Evolutionary conservation across 2,113 vertebrate genomes (phyloP).

Genomic region (Corapipo altera): DNA sequence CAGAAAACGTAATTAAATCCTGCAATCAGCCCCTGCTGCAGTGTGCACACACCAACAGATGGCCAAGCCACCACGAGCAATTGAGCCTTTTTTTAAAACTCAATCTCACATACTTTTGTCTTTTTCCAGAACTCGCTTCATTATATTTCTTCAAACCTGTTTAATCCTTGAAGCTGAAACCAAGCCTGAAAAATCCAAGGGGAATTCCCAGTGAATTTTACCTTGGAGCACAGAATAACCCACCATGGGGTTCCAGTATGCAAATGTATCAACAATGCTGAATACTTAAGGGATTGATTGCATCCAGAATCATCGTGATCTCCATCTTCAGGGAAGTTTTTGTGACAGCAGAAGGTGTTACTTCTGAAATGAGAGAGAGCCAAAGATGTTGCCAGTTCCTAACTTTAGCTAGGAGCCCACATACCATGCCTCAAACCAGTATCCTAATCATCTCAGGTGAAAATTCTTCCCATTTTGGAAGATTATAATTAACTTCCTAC

Average conservation of each 20-base stretch:
- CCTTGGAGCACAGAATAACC: not conserved
- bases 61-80: conserved; percentile 5
- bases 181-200: not conserved
- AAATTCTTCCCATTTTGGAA: conserved; percentile 30
- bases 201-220: not conserved
- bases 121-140: not conserved
- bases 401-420: conserved; percentile 31
- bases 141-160: not conserved
- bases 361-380: conserved; percentile 9
- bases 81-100: not conserved
- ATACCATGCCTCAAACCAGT: conserved; percentile 11
- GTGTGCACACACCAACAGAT: conserved; percentile 1
- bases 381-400: conserved; percentile 32
- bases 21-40: not conserved
- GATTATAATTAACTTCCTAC: conserved; percentile 42
- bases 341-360: conserved; percentile 42
- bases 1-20: not conserved
- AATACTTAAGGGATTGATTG: not conserved
- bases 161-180: not conserved
- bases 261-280: not conserved
- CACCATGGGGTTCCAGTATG: not conserved
- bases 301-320: not conserved
- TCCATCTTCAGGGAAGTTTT: conserved; percentile 7
- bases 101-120: not conserved
- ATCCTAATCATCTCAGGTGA: conserved; percentile 47